Percentiles rank a stretch among this genome's conserved stretches.
Conservation (phyloP, 2,797 vertebrate genomes). For the Cynodonichthys magdalenae region DNA sequence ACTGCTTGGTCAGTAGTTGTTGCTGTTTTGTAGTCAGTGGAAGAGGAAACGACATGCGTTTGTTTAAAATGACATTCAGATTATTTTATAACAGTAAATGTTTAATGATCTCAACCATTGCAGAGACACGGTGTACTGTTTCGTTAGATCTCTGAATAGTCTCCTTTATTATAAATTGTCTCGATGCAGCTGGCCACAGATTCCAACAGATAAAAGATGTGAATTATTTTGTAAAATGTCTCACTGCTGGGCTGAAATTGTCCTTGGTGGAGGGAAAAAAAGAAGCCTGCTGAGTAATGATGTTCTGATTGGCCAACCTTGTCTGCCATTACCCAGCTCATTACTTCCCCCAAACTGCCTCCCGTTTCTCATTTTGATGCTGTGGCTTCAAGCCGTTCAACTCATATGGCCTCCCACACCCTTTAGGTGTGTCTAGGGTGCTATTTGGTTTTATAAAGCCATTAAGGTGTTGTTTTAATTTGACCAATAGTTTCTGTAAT, state of each 20-base stretch:
- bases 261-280: slow-evolving; percentile 41
- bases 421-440: slow-evolving; percentile 64
- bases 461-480: slow-evolving; percentile 79
- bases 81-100: slow-evolving; percentile 2
- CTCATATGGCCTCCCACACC: slow-evolving; percentile 56
- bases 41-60: slow-evolving; percentile 10
- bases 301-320: slow-evolving; percentile 71
- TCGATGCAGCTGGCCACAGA: slow-evolving; percentile 33
- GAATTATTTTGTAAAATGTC: slow-evolving; percentile 65
- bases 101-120: slow-evolving; percentile 16
- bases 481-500: slow-evolving; percentile 67
- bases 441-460: slow-evolving; percentile 73
- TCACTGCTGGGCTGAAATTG: slow-evolving; percentile 61
- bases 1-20: slow-evolving; percentile 88
- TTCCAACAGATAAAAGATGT: slow-evolving; percentile 53
- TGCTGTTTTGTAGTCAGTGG: slow-evolving; percentile 1
- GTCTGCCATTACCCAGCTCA: slow-evolving; percentile 72
- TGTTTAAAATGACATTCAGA: not conserved
- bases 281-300: slow-evolving; percentile 67
- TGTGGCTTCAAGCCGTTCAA: slow-evolving; percentile 45
- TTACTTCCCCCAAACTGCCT: slow-evolving; percentile 67
- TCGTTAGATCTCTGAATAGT: slow-evolving; percentile 12
- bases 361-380: slow-evolving; percentile 67
- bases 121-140: slow-evolving; percentile 19
- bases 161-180: slow-evolving; percentile 35